A percentile compares a stretch with the other conserved stretches of the same genome.
These are phyloP conservation scores for Anoplius nigerrimus DNA, from an alignment of 2,888 invertebrate genomes.

Conservation along the genomic window DNA sequence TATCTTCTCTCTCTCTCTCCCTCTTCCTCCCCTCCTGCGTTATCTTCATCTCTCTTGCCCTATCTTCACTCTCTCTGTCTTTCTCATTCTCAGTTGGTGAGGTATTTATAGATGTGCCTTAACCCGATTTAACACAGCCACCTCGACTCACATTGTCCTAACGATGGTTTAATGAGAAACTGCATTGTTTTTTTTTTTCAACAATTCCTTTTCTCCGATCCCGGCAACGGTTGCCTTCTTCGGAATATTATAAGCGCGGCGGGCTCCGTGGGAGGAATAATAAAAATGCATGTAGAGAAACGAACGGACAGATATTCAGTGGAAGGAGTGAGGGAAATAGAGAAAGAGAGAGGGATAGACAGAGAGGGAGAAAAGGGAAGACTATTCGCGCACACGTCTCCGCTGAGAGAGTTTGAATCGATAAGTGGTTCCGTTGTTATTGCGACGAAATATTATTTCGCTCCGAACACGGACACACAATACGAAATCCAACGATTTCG, in stretches of 20 bases:
- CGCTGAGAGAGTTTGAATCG: conserved; percentile 43
- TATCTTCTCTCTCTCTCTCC: conserved; percentile 22
- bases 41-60: conserved; percentile 29
- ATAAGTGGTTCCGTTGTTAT: conserved; percentile 53
- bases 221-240: not conserved
- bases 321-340: not conserved
- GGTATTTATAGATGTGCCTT: conserved; percentile 74
- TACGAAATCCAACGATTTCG: conserved; percentile 1
- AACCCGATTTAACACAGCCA: conserved; percentile 73
- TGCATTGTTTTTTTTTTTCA: conserved; percentile 36
- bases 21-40: conserved; percentile 31
- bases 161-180: conserved; percentile 57
- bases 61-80: conserved; percentile 33
- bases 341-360: conserved; percentile 12
- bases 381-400: conserved; percentile 40
- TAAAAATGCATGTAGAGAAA: not conserved
- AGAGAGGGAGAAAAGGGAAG: conserved; percentile 26
- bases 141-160: conserved; percentile 60
- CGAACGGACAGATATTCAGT: not conserved
- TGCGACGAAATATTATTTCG: conserved; percentile 37
- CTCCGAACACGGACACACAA: conserved; percentile 1
- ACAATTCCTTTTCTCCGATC: not conserved
- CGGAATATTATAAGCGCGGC: not conserved
- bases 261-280: not conserved
- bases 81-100: conserved; percentile 60